Conservation (phyloP, 1,140 invertebrate genomes). For the Metopolophium dirhodum region DNA sequence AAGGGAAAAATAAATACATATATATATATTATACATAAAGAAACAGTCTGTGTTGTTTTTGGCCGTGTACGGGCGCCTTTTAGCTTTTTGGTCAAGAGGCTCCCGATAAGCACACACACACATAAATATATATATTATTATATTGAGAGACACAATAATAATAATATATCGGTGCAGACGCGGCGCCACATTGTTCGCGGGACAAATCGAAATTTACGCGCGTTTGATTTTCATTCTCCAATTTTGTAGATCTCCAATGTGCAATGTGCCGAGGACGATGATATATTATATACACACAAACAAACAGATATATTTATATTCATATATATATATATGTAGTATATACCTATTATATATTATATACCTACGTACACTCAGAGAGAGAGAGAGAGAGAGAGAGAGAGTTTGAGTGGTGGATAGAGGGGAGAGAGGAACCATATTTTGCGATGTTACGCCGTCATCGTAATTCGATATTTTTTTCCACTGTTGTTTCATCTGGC, state of each 20-base stretch:
- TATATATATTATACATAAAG: not conserved
- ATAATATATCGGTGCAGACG: constrained; percentile 27
- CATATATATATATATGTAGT: not conserved
- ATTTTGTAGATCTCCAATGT: constrained; percentile 18
- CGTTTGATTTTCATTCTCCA: constrained; percentile 35
- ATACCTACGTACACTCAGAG: not conserved
- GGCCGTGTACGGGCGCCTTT: constrained; percentile 48
- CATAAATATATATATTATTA: not conserved
- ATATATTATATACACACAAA: not conserved
- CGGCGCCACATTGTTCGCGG: constrained; percentile 53
- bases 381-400: not conserved
- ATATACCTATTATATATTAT: not conserved
- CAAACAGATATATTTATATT: not conserved
- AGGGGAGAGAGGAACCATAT: not conserved
- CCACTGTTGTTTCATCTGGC: constrained; percentile 52
- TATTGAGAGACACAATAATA: not conserved
- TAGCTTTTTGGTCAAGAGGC: constrained; percentile 53
- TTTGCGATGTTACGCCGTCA: constrained; percentile 10
- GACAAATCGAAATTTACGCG: constrained; percentile 55
- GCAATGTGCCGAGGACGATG: not conserved
- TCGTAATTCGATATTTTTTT: constrained; percentile 56
- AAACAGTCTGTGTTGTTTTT: constrained; percentile 52
- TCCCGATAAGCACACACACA: constrained; percentile 18
- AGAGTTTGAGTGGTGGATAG: not conserved
- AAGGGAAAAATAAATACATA: constrained; percentile 20